A percentile compares a stretch with the other conserved stretches of the same genome.
phyloP scores from a whole-genome alignment of 2,888 invertebrate species.

The Tachystola acroxantha region DNA sequence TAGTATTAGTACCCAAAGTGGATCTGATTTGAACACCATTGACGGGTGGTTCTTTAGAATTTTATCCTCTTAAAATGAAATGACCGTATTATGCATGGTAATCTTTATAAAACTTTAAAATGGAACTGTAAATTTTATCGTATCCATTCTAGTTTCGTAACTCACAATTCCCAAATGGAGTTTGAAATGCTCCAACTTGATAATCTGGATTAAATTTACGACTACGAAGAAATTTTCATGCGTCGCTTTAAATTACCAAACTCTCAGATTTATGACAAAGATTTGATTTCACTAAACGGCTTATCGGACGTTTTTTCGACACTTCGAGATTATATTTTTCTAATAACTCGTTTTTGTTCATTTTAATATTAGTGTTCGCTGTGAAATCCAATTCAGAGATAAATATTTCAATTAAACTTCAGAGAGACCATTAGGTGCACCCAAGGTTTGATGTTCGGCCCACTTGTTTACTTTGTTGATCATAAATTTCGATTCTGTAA shows the following conservation, averaged over 20 bases:
- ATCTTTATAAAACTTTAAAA: too few relatives aligned
- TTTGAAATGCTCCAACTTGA: conserved; percentile 17
- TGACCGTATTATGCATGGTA: too few relatives aligned
- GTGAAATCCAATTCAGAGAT: too few relatives aligned
- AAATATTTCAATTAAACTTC: conserved; percentile 5
- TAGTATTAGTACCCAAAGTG: too few relatives aligned
- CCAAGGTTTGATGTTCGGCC: conserved; percentile 6
- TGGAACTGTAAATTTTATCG: background rate
- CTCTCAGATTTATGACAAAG: conserved; percentile 8
- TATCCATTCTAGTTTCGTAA: conserved; percentile 9
- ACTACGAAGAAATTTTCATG: conserved; percentile 10
- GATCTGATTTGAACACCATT: too few relatives aligned
- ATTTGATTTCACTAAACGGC: conserved; percentile 7
- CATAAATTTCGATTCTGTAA: conserved; percentile 14
- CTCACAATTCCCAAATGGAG: conserved; percentile 12
- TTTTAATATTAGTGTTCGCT: too few relatives aligned
- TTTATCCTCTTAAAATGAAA: too few relatives aligned
- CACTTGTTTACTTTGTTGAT: conserved; percentile 11
- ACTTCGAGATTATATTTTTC: background rate
- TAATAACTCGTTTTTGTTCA: background rate
- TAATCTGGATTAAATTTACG: conserved; percentile 20
- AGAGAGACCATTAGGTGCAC: background rate
- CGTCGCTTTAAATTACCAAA: conserved; percentile 9
- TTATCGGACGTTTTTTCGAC: conserved; percentile 4
- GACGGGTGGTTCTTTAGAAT: too few relatives aligned